Base-by-base conservation (phyloP, 2,888 invertebrate species). In the Xiphydria camelus region DNA sequence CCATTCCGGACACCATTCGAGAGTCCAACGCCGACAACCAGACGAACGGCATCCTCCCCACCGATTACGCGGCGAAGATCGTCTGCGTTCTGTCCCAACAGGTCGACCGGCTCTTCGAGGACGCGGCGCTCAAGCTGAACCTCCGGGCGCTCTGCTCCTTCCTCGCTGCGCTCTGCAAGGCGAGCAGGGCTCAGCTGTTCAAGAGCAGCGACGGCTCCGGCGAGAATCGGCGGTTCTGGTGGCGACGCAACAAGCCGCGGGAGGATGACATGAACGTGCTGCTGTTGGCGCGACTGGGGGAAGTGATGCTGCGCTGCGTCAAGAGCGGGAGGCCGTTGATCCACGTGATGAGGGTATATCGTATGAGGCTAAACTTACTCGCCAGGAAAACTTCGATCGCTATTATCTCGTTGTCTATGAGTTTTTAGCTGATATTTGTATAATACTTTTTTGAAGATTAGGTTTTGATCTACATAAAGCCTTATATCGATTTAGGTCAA, bases 11-110 rank as follows among this genome's bases (percentile, higher is more conserved):
- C 64, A 84, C 91, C 26, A 79, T 82, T 17, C 76, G 76, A 40
- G 79, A 82, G 61, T 82, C 80, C 32, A 77, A 78, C 50, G 78
- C 79, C 2, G 82, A 81, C 40, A 78, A 76, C 61, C 78, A 79
- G 41, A 78, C 78, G 34, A 79, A 79, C 47, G 84, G 80, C 1
- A 80, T 88, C 7, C 79, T 91, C 41, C 82, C 85, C 1, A 88
- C 89, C 2, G 83, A 88, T 4, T 89, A 91, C 42, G 90, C 93
- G 0, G 91, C 92, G 0, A 89, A 92, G 66, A 91, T 94, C 0
- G 85, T 95, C 44, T 94, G 94, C 75, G 89, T 91, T 0, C 77
- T 97, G 6, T 89, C 94, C 0, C 90, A 94, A 48, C 89, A 91
- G 64, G 91, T 93, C 0, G 96, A 96, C 69, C 87, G 93, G 59